Percentiles rank a stretch among this genome's conserved stretches.
phyloP scores from a whole-genome alignment of 2,113 vertebrate species.

The Phylloscopus whistleri region DNA sequence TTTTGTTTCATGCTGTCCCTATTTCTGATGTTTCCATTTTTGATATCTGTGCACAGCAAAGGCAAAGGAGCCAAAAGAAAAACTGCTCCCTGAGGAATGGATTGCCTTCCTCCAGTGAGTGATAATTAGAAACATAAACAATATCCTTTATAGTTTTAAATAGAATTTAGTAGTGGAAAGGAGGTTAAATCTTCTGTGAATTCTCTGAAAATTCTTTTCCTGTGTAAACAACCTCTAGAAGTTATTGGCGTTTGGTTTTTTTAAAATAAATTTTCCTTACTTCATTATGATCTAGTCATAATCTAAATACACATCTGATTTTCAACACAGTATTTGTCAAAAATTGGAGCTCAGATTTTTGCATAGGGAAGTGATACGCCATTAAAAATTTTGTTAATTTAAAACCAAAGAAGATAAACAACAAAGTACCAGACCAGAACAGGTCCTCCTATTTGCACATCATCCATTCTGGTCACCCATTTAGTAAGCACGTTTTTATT shows the following conservation, averaged over 20 bases:
- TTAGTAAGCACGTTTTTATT: background rate
- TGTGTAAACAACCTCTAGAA: background rate
- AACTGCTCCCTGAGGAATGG: background rate
- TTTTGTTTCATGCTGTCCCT: background rate
- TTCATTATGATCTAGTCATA: background rate
- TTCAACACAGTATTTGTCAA: background rate
- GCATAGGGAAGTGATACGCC: background rate
- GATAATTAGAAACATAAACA: background rate
- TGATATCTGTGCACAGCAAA: background rate
- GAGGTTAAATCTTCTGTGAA: background rate
- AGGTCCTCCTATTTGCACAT: fast-evolving
- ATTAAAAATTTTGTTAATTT: background rate
- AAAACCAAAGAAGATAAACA: background rate
- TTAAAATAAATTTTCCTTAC: background rate
- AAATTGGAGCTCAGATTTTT: background rate
- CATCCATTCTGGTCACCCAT: background rate
- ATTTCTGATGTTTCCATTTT: background rate
- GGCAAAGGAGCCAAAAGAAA: background rate
- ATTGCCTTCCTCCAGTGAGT: background rate
- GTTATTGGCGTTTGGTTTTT: background rate
- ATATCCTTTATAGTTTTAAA: background rate
- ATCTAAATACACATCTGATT: background rate
- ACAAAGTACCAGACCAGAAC: background rate
- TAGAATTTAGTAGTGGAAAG: background rate
- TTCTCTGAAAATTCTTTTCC: background rate